Conservation (phyloP, 1,140 invertebrate species). For the Pogonomyrmex californicus region DNA sequence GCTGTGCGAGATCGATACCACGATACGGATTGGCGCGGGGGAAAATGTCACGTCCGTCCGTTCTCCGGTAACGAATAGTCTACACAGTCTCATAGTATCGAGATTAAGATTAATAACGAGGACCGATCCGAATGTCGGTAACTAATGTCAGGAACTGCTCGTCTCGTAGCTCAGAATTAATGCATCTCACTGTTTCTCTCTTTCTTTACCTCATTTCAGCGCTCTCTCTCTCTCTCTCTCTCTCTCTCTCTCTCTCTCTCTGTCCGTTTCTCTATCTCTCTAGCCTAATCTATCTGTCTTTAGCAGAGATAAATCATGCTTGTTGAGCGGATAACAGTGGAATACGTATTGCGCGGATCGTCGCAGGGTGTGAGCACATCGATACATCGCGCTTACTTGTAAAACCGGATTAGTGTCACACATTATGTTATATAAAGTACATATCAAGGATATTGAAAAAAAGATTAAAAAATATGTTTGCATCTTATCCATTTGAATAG, state of each 20-base stretch:
- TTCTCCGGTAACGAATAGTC: conserved; percentile 54
- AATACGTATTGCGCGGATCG: conserved; percentile 15
- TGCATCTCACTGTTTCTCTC: conserved; percentile 51
- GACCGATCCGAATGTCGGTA: conserved; percentile 61
- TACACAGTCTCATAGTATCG: conserved; percentile 45
- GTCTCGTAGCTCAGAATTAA: conserved; percentile 59
- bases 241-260: conserved; percentile 37
- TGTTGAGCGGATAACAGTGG: conserved; percentile 47
- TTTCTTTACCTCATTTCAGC: conserved; percentile 29
- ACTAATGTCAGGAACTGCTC: conserved; percentile 65
- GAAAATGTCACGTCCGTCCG: conserved; percentile 52
- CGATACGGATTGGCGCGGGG: conserved; percentile 39
- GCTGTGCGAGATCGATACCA: conserved; percentile 50
- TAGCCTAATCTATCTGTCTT: conserved; percentile 44
- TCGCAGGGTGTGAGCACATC: neutral
- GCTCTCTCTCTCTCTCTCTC: neutral
- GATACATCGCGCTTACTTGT: conserved; percentile 22
- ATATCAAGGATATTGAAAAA: neutral
- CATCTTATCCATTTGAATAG: neutral
- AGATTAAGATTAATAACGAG: conserved; percentile 66
- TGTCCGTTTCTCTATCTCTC: conserved; percentile 8
- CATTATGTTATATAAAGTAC: neutral
- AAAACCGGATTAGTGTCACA: conserved; percentile 38
- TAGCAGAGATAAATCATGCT: conserved; percentile 58
- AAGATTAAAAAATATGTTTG: neutral